Conservation (phyloP, 1,140 invertebrate genomes). For the Cotesia typhae region DNA sequence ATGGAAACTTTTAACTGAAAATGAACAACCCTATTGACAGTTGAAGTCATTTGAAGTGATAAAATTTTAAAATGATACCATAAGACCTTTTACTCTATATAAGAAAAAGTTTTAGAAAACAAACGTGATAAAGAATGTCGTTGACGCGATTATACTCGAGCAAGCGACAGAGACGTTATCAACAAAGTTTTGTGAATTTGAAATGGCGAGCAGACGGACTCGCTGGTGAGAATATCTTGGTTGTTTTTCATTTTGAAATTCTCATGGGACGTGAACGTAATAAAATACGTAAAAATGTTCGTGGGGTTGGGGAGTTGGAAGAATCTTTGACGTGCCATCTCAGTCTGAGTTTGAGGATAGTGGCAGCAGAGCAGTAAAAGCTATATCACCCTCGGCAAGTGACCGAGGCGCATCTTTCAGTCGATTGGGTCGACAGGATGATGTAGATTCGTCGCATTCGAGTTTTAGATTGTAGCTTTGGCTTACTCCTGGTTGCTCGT, state of each 20-base stretch:
- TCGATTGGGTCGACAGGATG: constrained; percentile 62
- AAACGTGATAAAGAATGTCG: constrained; percentile 20
- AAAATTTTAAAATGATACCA: not conserved
- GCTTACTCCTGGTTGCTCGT: constrained; percentile 32
- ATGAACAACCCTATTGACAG: too few species aligned
- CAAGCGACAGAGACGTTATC: constrained; percentile 45
- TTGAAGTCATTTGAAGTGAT: too few species aligned
- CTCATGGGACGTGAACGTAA: constrained; percentile 22
- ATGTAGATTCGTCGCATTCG: constrained; percentile 57
- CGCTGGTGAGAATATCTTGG: constrained; percentile 29
- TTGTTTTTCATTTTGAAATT: constrained; percentile 33
- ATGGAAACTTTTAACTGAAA: too few species aligned
- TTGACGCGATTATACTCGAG: constrained; percentile 40
- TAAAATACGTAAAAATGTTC: constrained; percentile 21
- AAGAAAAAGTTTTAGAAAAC: constrained; percentile 25
- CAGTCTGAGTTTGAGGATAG: not conserved
- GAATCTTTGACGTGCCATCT: constrained; percentile 35
- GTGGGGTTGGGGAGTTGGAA: not conserved
- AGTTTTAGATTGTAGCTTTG: constrained; percentile 47
- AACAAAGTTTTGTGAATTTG: constrained; percentile 54
- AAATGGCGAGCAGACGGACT: constrained; percentile 42
- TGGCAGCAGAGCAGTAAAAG: constrained; percentile 25
- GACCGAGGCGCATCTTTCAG: constrained; percentile 54
- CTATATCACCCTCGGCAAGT: constrained; percentile 44
- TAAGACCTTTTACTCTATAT: not conserved